Evolutionary conservation across 2,797 vertebrate species (phyloP), one percentile per base, ranked within the genome.

Genomic region (Prionace glauca): DNA sequence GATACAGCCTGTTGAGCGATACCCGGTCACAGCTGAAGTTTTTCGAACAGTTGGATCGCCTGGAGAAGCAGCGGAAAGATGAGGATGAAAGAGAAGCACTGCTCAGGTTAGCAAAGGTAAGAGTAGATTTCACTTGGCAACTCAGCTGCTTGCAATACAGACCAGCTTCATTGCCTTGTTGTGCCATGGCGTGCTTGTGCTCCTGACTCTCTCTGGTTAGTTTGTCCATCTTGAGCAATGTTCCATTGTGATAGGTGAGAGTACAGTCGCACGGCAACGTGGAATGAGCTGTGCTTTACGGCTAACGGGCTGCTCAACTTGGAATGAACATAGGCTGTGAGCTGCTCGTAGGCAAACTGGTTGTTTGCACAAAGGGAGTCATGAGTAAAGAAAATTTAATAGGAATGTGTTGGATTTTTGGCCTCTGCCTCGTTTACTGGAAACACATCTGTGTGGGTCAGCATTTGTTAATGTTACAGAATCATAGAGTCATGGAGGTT

Each of bases 1-100:
- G 96, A 71, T 98, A 99, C 71, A 67, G 96, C 0, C 95, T 98
- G 95, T 98, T 97, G 95, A 98, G 96, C 96, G 98, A 99, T 95
- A 98, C 98, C 0, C 98, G 98, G 95, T 97, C 98, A 93, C 99
- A 99, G 96, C 98, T 99, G 96, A 98, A 97, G 96, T 99, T 98
- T 97, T 97, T 99, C 95, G 99, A 99, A 96, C 98, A 99, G 95
- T 97, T 99, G 8, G 99, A 99, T 97, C 97, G 97, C 94, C 95
- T 99, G 93, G 98, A 98, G 97, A 99, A 98, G 96, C 98, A 97
- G 96, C 98, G 97, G 95, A 98, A 97, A 96, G 98, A 98, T 95
- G 98, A 99, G 96, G 98, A 99, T 96, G 98, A 99, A 97, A 97
- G 98, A 95, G 98, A 99, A 96, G 97, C 97, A 84, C 96, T 99